phyloP scores from a whole-genome alignment of 2,888 invertebrate genomes.

The Eutolmus rufibarbis region DNA sequence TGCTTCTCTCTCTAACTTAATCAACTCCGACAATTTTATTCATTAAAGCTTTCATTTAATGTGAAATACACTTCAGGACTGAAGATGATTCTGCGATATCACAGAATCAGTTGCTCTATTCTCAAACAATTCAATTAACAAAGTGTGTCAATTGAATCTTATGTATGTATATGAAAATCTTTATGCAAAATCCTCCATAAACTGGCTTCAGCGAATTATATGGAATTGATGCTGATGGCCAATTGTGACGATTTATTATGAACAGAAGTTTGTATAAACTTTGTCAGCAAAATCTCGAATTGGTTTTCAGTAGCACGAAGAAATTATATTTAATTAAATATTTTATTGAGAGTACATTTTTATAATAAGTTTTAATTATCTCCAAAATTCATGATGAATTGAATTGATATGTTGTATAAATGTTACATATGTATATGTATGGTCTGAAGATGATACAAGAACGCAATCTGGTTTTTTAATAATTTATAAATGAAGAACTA shows the following conservation, averaged over 20 bases:
- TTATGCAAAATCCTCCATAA: background rate
- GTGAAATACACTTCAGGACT: background rate
- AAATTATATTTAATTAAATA: background rate
- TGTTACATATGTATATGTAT: no score
- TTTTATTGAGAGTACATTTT: background rate
- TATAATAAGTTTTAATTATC: background rate
- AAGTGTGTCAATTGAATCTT: background rate
- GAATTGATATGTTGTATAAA: background rate
- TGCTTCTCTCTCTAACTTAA: background rate
- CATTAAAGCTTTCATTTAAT: background rate
- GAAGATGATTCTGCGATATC: background rate
- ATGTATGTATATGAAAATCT: background rate
- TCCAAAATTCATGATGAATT: background rate
- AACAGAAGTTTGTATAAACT: background rate
- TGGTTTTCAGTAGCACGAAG: background rate
- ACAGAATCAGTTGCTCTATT: background rate
- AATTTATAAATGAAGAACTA: no score
- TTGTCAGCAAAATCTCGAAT: background rate
- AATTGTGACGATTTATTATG: background rate
- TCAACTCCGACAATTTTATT: background rate
- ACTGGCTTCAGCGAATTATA: background rate
- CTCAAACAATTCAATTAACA: background rate
- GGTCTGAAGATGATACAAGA: no score
- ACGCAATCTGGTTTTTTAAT: no score
- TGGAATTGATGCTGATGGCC: background rate